Evolutionary conservation across 2,797 vertebrate species (phyloP), one percentile per base, ranked within the genome.

Genomic region (Leptodactylus fallax): DNA sequence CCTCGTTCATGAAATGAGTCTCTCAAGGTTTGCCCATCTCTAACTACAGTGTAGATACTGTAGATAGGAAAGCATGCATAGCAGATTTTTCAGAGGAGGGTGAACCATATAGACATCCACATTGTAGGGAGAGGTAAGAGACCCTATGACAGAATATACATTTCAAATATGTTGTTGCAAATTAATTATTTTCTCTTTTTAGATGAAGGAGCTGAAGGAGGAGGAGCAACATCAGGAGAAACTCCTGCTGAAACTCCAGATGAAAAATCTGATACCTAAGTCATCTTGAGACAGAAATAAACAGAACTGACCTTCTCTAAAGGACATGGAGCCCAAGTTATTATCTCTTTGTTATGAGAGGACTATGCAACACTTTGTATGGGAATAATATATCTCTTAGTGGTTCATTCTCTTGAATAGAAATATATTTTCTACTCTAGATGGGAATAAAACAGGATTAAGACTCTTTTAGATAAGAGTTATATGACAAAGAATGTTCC

Each of bases 151-250:
- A 36, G 36, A 36, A 36, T 36, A 4, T 36, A 4, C 36, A 36
- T 36, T 36, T 36, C 4, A 4, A 36, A 36, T 36, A 36, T 36
- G 36, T 1, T 36, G 4, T 36, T 36, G 36, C 36, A 36, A 2
- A 36, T 36, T 36, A 36, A 36, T 65, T 51, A 47, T 72, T 61
- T 63, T 58, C 5, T 13, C 67, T 6, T 61, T 61, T 79, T 82
- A 90, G 90, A 87, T 90, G 85, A 78, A 81, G 90, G 87, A 61
- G 85, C 85, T 45, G 84, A 88, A 87, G 90, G 72, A 53, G 88
- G 88, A 63, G 86, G 45, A 58, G 47, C 81, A 69, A 47, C 85
- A 61, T 67, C 87, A 55, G 82, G 81, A 82, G 87, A 85, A n/a
- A 21, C 45, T 56, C 81, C 87, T 85, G 85, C 85, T 27, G 83